A percentile compares a stretch with the other conserved stretches of the same genome.
Conservation (phyloP, 1,140 invertebrate genomes). For the Caenorhabditis latens region DNA sequence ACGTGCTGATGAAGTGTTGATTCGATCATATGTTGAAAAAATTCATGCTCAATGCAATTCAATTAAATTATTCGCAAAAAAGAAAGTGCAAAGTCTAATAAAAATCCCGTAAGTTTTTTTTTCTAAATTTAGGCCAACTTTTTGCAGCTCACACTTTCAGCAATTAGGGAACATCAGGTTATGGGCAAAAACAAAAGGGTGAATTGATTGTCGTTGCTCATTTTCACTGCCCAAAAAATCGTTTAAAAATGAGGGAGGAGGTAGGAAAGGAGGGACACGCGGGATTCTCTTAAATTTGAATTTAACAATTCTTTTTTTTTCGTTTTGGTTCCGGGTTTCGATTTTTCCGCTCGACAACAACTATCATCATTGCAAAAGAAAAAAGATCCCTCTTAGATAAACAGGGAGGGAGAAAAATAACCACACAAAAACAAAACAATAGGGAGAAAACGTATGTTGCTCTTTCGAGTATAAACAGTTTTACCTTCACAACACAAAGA, state of each 20-base stretch:
- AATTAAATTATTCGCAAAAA: neutral
- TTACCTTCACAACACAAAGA: conserved; percentile 44
- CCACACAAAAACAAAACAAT: conserved; percentile 47
- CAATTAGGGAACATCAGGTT: neutral
- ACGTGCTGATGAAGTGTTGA: too few species aligned
- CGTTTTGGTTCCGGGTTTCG: neutral
- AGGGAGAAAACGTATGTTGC: conserved; percentile 15
- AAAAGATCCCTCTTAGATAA: neutral
- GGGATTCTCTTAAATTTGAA: conserved; percentile 16
- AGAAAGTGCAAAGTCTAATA: neutral
- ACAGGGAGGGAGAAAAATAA: neutral
- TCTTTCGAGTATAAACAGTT: neutral
- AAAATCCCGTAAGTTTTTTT: neutral
- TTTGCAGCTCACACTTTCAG: neutral
- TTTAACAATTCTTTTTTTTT: neutral
- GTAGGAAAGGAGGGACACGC: conserved; percentile 3
- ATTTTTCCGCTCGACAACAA: neutral
- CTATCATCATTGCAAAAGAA: conserved; percentile 29
- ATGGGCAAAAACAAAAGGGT: conserved; percentile 16
- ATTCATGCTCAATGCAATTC: conserved; percentile 13
- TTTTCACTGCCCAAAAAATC: conserved; percentile 31
- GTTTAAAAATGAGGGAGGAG: conserved; percentile 18
- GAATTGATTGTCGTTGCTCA: neutral
- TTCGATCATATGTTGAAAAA: too few species aligned
- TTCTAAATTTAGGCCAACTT: neutral